Percentiles rank a stretch among this genome's conserved stretches.
Conservation (phyloP, 2,888 invertebrate genomes). For the Itoplectis maculator region DNA sequence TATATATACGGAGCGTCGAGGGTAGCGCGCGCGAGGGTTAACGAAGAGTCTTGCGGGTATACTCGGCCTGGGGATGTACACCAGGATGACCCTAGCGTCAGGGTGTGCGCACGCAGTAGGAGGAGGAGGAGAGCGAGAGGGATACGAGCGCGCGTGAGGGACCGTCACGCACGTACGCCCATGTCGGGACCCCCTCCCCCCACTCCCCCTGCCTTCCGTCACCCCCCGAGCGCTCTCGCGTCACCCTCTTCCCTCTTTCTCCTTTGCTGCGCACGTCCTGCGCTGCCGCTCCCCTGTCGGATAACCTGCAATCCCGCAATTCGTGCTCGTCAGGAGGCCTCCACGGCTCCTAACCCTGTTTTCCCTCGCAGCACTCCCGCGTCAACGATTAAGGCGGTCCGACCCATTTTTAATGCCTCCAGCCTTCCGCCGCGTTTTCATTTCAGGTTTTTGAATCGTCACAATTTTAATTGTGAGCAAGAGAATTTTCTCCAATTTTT, state of each 20-base stretch:
- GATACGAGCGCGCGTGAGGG: conserved; percentile 66
- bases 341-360: conserved; percentile 70
- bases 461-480: too few species aligned
- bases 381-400: conserved; percentile 55
- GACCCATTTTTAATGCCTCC: conserved; percentile 37
- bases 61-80: conserved; percentile 34
- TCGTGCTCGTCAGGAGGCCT: conserved; percentile 71
- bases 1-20: conserved; percentile 45
- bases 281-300: conserved; percentile 83
- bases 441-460: too few species aligned
- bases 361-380: conserved; percentile 62
- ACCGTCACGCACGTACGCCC: conserved; percentile 75
- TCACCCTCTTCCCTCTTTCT: conserved; percentile 70
- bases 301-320: conserved; percentile 69
- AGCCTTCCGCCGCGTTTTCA: conserved; percentile 3
- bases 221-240: conserved; percentile 36
- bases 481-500: too few species aligned
- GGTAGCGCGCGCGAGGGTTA: conserved; percentile 58
- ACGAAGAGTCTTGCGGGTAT: conserved; percentile 55
- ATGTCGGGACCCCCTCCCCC: conserved; percentile 64
- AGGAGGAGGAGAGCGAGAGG: conserved; percentile 67
- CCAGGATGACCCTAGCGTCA: conserved; percentile 24
- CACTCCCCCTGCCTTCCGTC: too few species aligned
- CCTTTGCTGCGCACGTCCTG: conserved; percentile 85
- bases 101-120: conserved; percentile 51